phyloP scores from a whole-genome alignment of 2,113 vertebrate genomes.

The Taxidea taxus region DNA sequence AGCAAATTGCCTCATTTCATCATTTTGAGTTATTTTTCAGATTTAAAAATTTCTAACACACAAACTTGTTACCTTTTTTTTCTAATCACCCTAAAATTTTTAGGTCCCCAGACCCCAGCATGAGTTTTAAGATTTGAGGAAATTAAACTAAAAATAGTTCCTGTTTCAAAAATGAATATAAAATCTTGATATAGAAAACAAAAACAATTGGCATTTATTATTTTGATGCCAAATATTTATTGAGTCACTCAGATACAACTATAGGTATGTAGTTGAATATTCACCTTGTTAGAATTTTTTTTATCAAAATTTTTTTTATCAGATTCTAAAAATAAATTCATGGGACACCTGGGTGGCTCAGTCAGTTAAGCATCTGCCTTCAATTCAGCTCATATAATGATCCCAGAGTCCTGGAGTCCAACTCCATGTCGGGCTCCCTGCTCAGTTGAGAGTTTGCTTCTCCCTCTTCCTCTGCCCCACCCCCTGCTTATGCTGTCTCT shows the following conservation, averaged over 20 bases:
- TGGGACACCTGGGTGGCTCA: background rate
- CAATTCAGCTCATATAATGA: background rate
- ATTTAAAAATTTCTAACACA: background rate
- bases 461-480: background rate
- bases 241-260: background rate
- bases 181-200: background rate
- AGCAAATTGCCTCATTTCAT: background rate
- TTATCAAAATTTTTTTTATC: background rate
- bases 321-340: background rate
- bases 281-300: background rate
- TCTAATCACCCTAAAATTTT: background rate
- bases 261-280: background rate
- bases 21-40: background rate
- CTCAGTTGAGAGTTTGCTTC: background rate
- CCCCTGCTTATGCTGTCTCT: background rate
- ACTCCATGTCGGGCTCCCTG: background rate
- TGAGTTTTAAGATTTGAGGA: background rate
- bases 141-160: background rate
- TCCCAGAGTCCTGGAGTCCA: background rate
- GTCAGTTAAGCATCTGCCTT: background rate
- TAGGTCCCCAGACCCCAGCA: background rate
- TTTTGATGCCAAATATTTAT: background rate
- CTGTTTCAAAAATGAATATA: background rate
- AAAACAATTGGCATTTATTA: background rate
- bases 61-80: background rate